These are phyloP conservation scores for Horisme vitalbata DNA, from an alignment of 2,888 invertebrate species.

Conservation along the genomic window DNA sequence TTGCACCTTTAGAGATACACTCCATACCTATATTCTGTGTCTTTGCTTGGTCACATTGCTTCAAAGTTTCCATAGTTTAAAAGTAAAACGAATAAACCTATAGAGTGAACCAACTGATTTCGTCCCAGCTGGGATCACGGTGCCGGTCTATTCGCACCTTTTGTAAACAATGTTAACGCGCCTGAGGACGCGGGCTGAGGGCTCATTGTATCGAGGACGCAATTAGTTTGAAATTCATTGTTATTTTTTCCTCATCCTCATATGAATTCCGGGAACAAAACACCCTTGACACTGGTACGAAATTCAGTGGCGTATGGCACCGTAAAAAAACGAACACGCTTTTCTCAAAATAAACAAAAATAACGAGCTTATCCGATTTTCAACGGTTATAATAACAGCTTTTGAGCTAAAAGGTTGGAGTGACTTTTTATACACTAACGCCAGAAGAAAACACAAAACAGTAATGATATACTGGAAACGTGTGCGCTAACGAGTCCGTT, in stretches of 20 bases:
- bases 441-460: slow-evolving; percentile 28
- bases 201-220: slow-evolving; percentile 53
- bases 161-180: slow-evolving; percentile 62
- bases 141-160: slow-evolving; percentile 60
- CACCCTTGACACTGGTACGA: slow-evolving; percentile 26
- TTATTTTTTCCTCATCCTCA: slow-evolving; percentile 41
- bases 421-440: slow-evolving; percentile 1
- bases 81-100: too few species aligned
- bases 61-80: too few species aligned
- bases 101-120: slow-evolving; percentile 2
- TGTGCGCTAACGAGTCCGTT: slow-evolving; percentile 44
- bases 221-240: slow-evolving; percentile 55
- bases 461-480: slow-evolving; percentile 33
- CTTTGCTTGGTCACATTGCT: too few species aligned
- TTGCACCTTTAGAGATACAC: too few species aligned
- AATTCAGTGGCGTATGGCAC: slow-evolving; percentile 26
- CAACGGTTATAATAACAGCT: slow-evolving; percentile 8
- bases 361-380: slow-evolving; percentile 15
- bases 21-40: too few species aligned
- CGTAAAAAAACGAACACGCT: slow-evolving; percentile 30
- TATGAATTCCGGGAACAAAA: slow-evolving; percentile 37
- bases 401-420: not conserved
- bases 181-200: slow-evolving; percentile 37
- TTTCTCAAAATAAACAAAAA: slow-evolving; percentile 24
- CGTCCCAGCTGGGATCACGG: slow-evolving; percentile 31